Evolutionary conservation across 2,113 vertebrate genomes (phyloP), one percentile per base, ranked within the genome.

Genomic region (Ornithorhynchus anatinus): DNA sequence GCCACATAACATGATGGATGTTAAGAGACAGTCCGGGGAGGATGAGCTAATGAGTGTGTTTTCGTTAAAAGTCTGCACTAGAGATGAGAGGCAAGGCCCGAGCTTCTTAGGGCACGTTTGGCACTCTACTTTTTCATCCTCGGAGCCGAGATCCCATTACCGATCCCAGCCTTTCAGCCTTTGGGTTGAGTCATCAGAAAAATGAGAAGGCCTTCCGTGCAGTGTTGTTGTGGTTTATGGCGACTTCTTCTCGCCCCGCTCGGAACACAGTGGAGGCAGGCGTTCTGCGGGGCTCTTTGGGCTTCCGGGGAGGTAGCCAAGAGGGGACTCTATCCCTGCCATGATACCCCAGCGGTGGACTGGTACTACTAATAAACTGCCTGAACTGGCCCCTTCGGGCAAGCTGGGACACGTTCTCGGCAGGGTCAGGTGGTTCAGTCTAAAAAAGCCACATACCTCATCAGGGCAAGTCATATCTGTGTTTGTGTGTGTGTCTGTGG

Each of bases 11-110:
- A 39, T 42, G 79, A 53, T 71, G 73, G 86, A 80, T 80, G 74
- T 75, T 76, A n/a, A 82, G 84, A 90, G 80, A 82, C 11, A 79
- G 79, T 8, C 72, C 59, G 52, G 68, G 25, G 79, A 82, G 59
- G 19, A 82, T 63, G 77, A 87, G 82, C 68, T 90, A 86, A 90
- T 89, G 78, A 86, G 85, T 83, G 53, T 74, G 74, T 84, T 91
- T 59, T 82, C 82, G 80, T 82, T 78, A 78, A 82, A 82, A 59
- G 27, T 66, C 53, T 73, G 59, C n/a, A 38, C 43, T 75, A 51
- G 45, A 73, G 82, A 78, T 62, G 8, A 84, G 62, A 86, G 81
- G 81, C 78, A 73, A 72, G 70, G 42, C 56, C 39, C 15, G 67
- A 78, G 80, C 53, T 86, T 86, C 50, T 60, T 32, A 82, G 59